Evolutionary conservation across 92 coral and sea anemone species (phyloP), one percentile per base, ranked within the genome.

Genomic region (Scolanthus callimorphus): DNA sequence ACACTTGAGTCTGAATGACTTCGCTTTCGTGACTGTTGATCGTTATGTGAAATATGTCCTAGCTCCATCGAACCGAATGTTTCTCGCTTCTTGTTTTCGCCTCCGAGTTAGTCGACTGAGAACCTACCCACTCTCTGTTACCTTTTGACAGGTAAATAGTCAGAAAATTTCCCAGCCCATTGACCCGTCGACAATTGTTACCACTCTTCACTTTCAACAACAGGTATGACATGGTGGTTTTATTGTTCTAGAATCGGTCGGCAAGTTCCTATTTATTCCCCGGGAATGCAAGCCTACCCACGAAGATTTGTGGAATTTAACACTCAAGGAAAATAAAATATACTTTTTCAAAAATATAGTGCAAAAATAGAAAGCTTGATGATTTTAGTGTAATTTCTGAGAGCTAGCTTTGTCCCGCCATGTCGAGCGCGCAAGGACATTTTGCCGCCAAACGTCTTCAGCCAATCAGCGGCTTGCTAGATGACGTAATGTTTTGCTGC

Each of bases 391-490:
- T 15, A 15, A 6, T 34, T 34, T 34, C 15, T 15, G 6, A 34
- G 8, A 15, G 15, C 8, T 6, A 6, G 41, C 8, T 34, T 34
- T 34, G 6, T 34, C 41, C 6, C 15, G 15, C 8, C 6, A 34
- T 34, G 41, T 34, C 41, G 41, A 6, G 6, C 15, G 6, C 41
- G 6, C 41, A 15, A 15, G 15, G 15, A 34, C 22, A 8, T 51
- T 49, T 69, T 63, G 83, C 83, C 82, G 88, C 78, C 73, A 63
- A 75, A 49, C 30, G 24, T n/a, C 43, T 25, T 37, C 49, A 59
- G 47, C 95, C 95, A 87, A 87, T 87, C 70, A 78, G 85, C 81
- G 78, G 81, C 71, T 70, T 63, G 44, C 83, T 78, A 72, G 61
- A 75, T 87, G 95, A 87, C 61, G 90, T 87, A 69, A 87, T 78